Conservation (phyloP, 1,140 invertebrate species). For the Drosophila nannoptera region DNA sequence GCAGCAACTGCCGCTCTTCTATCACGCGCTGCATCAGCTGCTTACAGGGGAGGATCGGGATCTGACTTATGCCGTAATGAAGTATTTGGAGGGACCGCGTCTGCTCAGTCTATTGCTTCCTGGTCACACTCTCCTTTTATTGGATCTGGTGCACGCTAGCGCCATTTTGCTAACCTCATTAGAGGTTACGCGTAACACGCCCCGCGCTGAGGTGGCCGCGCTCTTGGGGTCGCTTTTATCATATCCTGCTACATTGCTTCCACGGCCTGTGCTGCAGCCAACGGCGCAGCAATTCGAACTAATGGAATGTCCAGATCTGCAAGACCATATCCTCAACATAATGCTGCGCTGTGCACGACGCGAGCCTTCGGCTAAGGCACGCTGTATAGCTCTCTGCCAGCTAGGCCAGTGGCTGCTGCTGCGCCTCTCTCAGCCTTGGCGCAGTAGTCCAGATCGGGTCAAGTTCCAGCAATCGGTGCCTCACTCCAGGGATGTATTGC, state of each 20-base stretch:
- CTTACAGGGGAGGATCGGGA: conserved; percentile 83
- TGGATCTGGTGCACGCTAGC: conserved; percentile 95
- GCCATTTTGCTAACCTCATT: conserved; percentile 90
- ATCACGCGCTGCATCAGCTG: conserved; percentile 90
- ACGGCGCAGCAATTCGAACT: conserved; percentile 82
- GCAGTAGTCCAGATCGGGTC: conserved; percentile 4
- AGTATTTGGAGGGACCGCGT: conserved; percentile 86
- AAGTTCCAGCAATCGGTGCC: conserved; percentile 70
- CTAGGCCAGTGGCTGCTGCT: conserved; percentile 92
- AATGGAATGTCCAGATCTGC: conserved; percentile 79
- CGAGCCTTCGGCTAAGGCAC: conserved; percentile 92
- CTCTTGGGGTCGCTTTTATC: conserved; percentile 92
- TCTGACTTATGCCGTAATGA: conserved; percentile 82
- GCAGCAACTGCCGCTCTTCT: conserved; percentile 91
- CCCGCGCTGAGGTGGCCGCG: conserved; percentile 93
- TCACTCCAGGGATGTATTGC: conserved; percentile 62
- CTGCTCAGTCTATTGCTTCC: conserved; percentile 93
- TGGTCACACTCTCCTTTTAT: conserved; percentile 90
- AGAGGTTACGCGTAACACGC: conserved; percentile 86
- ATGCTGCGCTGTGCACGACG: conserved; percentile 90
- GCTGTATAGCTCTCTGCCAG: conserved; percentile 93
- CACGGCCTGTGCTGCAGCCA: conserved; percentile 91
- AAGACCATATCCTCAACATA: conserved; percentile 94
- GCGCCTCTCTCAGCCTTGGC: conserved; percentile 83
- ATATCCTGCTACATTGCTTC: conserved; percentile 87